A percentile compares a stretch with the other conserved stretches of the same genome.
phyloP scores from a whole-genome alignment of 2,797 vertebrate species.

The Neosilurus hyrtlii region DNA sequence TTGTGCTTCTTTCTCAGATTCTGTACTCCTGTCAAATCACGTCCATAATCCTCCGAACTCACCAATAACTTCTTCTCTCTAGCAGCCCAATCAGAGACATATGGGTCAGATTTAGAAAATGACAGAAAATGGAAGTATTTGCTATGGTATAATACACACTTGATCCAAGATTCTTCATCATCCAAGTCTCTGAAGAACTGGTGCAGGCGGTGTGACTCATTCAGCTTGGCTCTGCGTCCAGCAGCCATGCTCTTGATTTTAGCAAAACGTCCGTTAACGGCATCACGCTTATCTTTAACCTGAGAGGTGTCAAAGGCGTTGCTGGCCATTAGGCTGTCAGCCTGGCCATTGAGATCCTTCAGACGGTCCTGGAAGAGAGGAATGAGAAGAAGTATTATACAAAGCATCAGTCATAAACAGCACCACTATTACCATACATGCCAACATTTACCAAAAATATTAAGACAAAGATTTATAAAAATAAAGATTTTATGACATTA shows the following conservation, averaged over 20 bases:
- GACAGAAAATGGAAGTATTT: neutral
- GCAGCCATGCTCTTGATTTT: slow-evolving; percentile 93
- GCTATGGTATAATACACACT: slow-evolving; percentile 71
- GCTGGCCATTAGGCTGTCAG: slow-evolving; percentile 95
- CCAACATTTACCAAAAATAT: neutral
- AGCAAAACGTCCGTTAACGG: slow-evolving; percentile 88
- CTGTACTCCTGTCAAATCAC: slow-evolving; percentile 96
- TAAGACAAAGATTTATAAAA: too few relatives aligned
- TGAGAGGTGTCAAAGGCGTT: slow-evolving; percentile 93
- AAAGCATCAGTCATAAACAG: neutral
- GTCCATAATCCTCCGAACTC: slow-evolving; percentile 96
- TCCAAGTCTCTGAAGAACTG: slow-evolving; percentile 99
- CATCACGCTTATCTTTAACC: slow-evolving; percentile 92
- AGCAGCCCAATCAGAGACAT: slow-evolving; percentile 14
- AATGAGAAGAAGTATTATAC: neutral
- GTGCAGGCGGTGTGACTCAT: slow-evolving; percentile 94
- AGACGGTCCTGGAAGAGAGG: slow-evolving; percentile 82
- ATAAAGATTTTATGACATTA: neutral
- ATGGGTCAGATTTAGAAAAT: neutral
- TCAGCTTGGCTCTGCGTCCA: slow-evolving; percentile 84
- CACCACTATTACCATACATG: neutral
- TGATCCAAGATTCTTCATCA: slow-evolving; percentile 98
- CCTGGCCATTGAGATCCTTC: slow-evolving; percentile 95
- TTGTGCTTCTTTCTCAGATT: slow-evolving; percentile 98
- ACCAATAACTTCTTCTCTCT: slow-evolving; percentile 97